phyloP scores from a whole-genome alignment of 2,888 invertebrate species.

The Cheilosia soror region DNA sequence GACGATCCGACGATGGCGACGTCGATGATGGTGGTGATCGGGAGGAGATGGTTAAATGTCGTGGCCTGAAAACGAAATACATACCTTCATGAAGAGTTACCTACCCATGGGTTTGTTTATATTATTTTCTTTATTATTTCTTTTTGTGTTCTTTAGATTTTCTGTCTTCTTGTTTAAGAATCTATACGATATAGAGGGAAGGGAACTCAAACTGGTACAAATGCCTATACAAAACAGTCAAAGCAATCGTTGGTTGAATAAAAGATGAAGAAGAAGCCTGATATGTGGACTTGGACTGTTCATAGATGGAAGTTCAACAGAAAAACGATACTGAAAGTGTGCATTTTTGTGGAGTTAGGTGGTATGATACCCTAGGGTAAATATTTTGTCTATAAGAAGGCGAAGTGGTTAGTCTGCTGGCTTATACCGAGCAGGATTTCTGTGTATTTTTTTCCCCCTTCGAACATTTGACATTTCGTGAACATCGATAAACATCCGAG shows the following conservation, averaged over 20 bases:
- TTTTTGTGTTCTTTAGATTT: slow-evolving; percentile 20
- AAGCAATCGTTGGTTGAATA: slow-evolving; percentile 8
- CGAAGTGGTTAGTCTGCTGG: neutral
- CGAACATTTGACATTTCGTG: too few species aligned
- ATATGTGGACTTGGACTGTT: neutral
- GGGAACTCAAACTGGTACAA: slow-evolving; percentile 17
- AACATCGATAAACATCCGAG: too few species aligned
- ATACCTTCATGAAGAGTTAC: slow-evolving; percentile 51
- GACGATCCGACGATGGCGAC: slow-evolving; percentile 1
- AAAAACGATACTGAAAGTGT: neutral
- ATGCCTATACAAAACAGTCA: slow-evolving; percentile 18
- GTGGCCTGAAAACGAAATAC: slow-evolving; percentile 67
- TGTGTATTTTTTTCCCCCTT: too few species aligned
- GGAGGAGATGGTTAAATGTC: slow-evolving; percentile 62
- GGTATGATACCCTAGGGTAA: neutral
- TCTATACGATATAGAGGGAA: slow-evolving; percentile 16
- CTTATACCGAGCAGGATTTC: too few species aligned
- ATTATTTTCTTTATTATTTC: slow-evolving; percentile 10
- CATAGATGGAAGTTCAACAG: slow-evolving; percentile 14
- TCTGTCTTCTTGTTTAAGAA: slow-evolving; percentile 3
- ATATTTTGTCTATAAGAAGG: neutral
- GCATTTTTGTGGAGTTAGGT: neutral
- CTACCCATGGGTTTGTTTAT: slow-evolving; percentile 57
- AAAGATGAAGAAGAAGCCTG: slow-evolving; percentile 19
- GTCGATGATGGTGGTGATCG: neutral